phyloP scores from a whole-genome alignment of 1,140 invertebrate genomes.

The Calliopsis andreniformis region DNA sequence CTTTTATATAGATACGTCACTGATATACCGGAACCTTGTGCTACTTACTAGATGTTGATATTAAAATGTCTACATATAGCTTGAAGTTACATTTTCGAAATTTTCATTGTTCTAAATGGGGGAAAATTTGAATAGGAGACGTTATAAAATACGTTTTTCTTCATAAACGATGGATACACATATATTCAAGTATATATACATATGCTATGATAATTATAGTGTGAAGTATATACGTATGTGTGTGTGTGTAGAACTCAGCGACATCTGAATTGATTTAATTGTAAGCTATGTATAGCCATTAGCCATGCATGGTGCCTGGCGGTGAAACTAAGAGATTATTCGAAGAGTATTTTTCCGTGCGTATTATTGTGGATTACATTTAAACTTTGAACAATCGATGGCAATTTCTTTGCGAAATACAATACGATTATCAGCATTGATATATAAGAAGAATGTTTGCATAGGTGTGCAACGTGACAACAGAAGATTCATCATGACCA shows the following conservation, averaged over 20 bases:
- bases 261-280: slow-evolving; percentile 26
- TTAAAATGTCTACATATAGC: background rate
- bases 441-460: background rate
- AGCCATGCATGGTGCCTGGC: too few species aligned
- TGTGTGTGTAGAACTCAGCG: background rate
- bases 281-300: too few species aligned
- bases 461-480: slow-evolving; percentile 3
- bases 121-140: background rate
- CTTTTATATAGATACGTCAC: slow-evolving; percentile 32
- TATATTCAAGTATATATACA: too few species aligned
- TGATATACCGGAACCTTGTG: slow-evolving; percentile 60
- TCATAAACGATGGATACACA: too few species aligned
- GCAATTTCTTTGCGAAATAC: slow-evolving; percentile 21
- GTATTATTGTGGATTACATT: background rate
- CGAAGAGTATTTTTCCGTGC: background rate
- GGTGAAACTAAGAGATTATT: background rate
- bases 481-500: slow-evolving; percentile 82
- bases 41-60: slow-evolving; percentile 47
- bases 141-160: background rate
- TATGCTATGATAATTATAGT: too few species aligned
- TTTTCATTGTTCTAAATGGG: slow-evolving; percentile 10
- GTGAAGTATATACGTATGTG: background rate
- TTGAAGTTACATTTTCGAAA: background rate
- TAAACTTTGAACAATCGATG: slow-evolving; percentile 24
- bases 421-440: slow-evolving; percentile 13